A percentile compares a stretch with the other conserved stretches of the same genome.
These are phyloP conservation scores for Drosophila anomalata DNA, from an alignment of 2,888 invertebrate species.

Conservation along the genomic window DNA sequence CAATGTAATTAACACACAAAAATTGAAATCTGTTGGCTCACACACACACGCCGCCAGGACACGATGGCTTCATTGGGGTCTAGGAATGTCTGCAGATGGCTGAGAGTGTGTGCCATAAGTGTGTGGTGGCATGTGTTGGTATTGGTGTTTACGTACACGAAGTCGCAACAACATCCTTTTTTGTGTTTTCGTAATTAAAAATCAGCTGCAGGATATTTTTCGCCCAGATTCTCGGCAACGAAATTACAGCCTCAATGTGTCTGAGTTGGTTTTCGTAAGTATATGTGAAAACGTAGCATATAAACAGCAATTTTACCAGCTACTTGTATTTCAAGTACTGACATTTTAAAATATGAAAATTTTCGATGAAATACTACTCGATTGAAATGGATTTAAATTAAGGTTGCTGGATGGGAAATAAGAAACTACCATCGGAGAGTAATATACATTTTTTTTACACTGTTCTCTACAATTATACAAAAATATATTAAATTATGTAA, in stretches of 20 bases:
- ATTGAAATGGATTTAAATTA: constrained; percentile 1
- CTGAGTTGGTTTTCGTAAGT: constrained; percentile 16
- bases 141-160: constrained; percentile 62
- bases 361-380: neutral
- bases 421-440: too few relatives aligned
- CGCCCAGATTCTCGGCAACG: constrained; percentile 52
- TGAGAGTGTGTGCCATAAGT: constrained; percentile 5
- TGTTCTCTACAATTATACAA: too few relatives aligned
- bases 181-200: constrained; percentile 75
- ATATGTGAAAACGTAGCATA: constrained; percentile 23
- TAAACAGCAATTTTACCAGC: constrained; percentile 59
- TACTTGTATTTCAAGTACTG: constrained; percentile 42
- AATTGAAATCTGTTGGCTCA: constrained; percentile 74
- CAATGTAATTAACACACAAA: constrained; percentile 77
- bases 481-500: too few relatives aligned
- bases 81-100: constrained; percentile 50
- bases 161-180: constrained; percentile 70
- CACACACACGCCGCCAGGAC: constrained; percentile 28
- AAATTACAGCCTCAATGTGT: constrained; percentile 59
- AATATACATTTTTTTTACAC: too few relatives aligned
- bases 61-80: constrained; percentile 71
- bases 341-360: neutral
- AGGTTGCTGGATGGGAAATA: too few relatives aligned
- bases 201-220: constrained; percentile 76
- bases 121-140: constrained; percentile 20